These are phyloP conservation scores for Dendronephthya gigantea DNA, from an alignment of 64 coral and sea anemone species.

Conservation along the genomic window DNA sequence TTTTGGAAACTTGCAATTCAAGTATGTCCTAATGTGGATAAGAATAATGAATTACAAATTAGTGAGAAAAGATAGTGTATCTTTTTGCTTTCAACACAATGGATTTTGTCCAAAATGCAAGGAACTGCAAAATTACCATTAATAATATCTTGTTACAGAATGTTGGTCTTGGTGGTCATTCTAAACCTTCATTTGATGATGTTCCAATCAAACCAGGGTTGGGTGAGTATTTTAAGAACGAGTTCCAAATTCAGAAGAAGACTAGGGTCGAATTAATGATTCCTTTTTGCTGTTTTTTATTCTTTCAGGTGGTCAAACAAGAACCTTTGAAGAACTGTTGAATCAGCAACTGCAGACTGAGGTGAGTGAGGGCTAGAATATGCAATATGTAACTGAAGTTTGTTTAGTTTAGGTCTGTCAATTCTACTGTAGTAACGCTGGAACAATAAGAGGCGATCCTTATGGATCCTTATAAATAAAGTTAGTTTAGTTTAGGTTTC, in stretches of 20 bases:
- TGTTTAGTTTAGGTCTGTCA: too few species aligned
- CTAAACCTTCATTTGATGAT: slow-evolving; percentile 12
- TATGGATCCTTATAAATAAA: not conserved
- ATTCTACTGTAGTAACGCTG: not conserved
- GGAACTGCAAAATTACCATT: not conserved
- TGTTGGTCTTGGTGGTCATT: not conserved
- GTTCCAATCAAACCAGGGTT: not conserved
- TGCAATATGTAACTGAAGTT: not conserved
- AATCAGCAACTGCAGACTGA: not conserved
- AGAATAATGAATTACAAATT: too few species aligned
- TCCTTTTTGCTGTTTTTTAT: not conserved
- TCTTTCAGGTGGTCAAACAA: not conserved
- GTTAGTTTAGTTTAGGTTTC: too few species aligned
- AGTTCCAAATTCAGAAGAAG: not conserved
- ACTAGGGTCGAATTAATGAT: not conserved
- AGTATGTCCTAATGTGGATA: too few species aligned
- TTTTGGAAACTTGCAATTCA: too few species aligned
- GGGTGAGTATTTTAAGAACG: not conserved
- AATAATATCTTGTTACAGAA: not conserved
- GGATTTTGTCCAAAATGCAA: too few species aligned
- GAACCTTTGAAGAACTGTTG: not conserved
- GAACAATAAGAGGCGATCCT: not conserved
- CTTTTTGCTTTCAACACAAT: too few species aligned
- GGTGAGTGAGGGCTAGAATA: not conserved
- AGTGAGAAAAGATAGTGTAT: too few species aligned